Evolutionary conservation across 2,888 invertebrate genomes (phyloP), one percentile per base, ranked within the genome.

Genomic region (Caenorhabditis sulstoni): DNA sequence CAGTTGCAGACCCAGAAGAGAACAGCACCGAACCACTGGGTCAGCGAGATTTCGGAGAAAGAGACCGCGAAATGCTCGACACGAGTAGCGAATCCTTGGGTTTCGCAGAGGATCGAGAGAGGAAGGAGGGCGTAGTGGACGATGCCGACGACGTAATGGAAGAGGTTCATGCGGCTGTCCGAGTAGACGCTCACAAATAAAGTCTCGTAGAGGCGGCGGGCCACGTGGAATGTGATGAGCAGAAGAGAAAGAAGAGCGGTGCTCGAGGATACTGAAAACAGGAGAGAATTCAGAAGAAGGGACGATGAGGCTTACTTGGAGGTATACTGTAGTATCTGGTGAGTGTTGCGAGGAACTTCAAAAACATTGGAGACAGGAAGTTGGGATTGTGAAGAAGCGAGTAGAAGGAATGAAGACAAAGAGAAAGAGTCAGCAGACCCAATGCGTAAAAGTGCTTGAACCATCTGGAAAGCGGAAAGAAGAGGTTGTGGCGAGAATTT

Each of bases 111-210:
- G 14, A 90, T 73, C 16, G 89, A 79, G 18, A 90, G 22, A 1
- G 88, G 88, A 0, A 88, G 62, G 49, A 86, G 61, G 45, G 76
- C 3, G 90, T 96, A 96, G 91, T 96, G 95, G 2, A 93, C 86
- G 84, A 93, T 93, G 0, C 95, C 96, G 7, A 94, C 92, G 0
- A 94, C 66, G 88, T 96, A 96, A 90, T 95, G 95, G 0, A 92
- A 91, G 0, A 95, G 81, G 90, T 95, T 95, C 90, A 96, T 96
- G 90, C 93, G 94, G 67, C 93, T 93, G 61, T 93, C 92, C 0
- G 95, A 95, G 90, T 94, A 96, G 23, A 96, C 93, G 90, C 94
- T 95, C 22, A 96, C 91, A 89, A 91, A 94, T 85, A 93, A 93
- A 0, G 95, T 94, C 91, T 96, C 96, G 87, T 95, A 95, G 75